Base-by-base conservation (phyloP, 2,888 invertebrate genomes). In the Clivina fossor region DNA sequence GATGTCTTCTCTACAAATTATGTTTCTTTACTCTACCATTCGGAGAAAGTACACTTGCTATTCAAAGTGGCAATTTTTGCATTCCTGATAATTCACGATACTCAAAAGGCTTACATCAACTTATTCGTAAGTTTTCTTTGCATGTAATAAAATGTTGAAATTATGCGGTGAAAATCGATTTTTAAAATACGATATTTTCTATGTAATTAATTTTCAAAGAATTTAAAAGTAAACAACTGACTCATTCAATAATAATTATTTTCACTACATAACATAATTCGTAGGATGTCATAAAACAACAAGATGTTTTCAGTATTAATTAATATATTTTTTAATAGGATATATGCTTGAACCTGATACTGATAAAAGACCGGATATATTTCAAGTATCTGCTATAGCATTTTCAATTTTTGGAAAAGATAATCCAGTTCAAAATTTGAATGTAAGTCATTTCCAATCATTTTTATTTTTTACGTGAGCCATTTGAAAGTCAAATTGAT, bases 11-110 rank as follows among this genome's bases (percentile, higher is more conserved):
- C 43, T 93, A 91, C 73, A 91, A 92, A 72, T 78, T 95, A 64
- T 93, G 92, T 75, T 95, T 88, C 75, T 93, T 93, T 73, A 80
- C 85, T 28, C 78, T 93, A 68, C 94, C 93, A 46, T 94, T 94
- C 74, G 93, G 91, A 22, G 94, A 95, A 73, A 92, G 91, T 68
- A 86, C 89, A n/a, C 76, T 94, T 63, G 93, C 94, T 47, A 94
- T 95, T 69, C 92, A 93, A 73, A 90, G 88, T 71, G 93, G 90
- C 47, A 86, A 87, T 68, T 91, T 92, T 71, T 83, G 82, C 62
- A 88, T 93, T 74, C 93, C 93, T 49, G 87, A 90, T 70, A 82
- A 79, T 73, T 86, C 88, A 15, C 83, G 80, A 72, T 90, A 83
- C 75, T 85, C 88, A 18, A 79, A 79, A 66, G 79, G 82, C 57